Evolutionary conservation across 2,113 vertebrate species (phyloP), one percentile per base, ranked within the genome.

Genomic region (Hippopotamus amphibius): DNA sequence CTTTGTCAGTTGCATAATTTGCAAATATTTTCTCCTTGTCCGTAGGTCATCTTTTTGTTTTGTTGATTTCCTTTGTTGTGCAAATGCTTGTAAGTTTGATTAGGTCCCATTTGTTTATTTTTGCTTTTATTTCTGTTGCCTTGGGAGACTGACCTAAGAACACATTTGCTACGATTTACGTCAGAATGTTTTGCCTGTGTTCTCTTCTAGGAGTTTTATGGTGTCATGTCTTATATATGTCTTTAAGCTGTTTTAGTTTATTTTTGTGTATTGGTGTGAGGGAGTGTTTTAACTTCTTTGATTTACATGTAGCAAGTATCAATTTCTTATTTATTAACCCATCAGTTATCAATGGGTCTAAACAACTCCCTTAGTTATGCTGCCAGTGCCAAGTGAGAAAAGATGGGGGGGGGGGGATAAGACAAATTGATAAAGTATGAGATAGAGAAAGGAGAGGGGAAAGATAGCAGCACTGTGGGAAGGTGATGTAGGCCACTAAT

Each of bases 291-390:
- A 33, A 77, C 48, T 21, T 77, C 17, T 21, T 4, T 77, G 48
- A 57, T 19, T 57, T 57, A 57, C 55, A 21, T 57, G 7, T 77
- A 48, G 48, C 48, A 97, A 97, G 87, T 46, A 57, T 69, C 21
- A 10, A 30, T 72, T 93, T 81, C 68, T 93, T 69, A 69, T 89
- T 87, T 92, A 66, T 80, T 92, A 94, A 82, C 16, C 24, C 71
- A 3, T 46, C 72, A 16, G 19, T 94, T 46, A 37, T 88, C 30
- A n/a, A 10, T 19, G 57, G 61, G 30, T 71, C 55, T 86, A 93
- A 95, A 86, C 53, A 85, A 72, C 7, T 13, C 65, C 48, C 14
- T 90, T 92, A 21, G 77, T 85, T 72, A 12, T 90, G 17, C n/a
- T 63, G 81, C 57, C 85, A 85, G 66, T 12, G 82, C 66, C 22